phyloP scores from a whole-genome alignment of 2,797 vertebrate species.

The Tachyglossus aculeatus region DNA sequence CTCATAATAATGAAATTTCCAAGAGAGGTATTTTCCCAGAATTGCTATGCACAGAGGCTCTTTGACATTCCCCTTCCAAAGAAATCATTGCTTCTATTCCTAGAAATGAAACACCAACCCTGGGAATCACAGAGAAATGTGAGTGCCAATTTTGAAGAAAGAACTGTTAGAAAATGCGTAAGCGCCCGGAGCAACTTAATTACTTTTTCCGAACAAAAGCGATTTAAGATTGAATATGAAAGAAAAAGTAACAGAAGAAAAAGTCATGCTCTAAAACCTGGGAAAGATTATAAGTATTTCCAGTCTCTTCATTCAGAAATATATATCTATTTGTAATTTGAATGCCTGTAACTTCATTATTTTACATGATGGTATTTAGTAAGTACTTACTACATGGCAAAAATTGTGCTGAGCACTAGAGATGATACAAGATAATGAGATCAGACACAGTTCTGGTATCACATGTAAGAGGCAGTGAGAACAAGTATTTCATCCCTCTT shows the following conservation, averaged over 20 bases:
- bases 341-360: no score
- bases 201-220: not conserved
- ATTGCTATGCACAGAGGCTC: conserved; percentile 9
- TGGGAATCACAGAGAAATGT: not conserved
- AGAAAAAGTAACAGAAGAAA: not conserved
- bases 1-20: not conserved
- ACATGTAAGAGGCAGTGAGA: no score
- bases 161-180: not conserved
- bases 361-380: no score
- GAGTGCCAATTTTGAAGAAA: not conserved
- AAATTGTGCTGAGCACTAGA: no score
- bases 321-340: no score
- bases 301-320: no score
- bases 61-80: conserved; percentile 9
- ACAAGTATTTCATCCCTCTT: no score
- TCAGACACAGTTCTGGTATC: no score
- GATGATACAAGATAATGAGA: no score
- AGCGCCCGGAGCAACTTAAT: not conserved
- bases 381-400: no score
- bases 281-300: not conserved
- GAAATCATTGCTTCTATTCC: not conserved
- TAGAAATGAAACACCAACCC: not conserved
- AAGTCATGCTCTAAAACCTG: not conserved
- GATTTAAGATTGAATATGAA: not conserved
- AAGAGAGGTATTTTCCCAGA: conserved; percentile 6